These are phyloP conservation scores for Agelaius tricolor DNA, from an alignment of 2,113 vertebrate genomes.

Conservation along the genomic window DNA sequence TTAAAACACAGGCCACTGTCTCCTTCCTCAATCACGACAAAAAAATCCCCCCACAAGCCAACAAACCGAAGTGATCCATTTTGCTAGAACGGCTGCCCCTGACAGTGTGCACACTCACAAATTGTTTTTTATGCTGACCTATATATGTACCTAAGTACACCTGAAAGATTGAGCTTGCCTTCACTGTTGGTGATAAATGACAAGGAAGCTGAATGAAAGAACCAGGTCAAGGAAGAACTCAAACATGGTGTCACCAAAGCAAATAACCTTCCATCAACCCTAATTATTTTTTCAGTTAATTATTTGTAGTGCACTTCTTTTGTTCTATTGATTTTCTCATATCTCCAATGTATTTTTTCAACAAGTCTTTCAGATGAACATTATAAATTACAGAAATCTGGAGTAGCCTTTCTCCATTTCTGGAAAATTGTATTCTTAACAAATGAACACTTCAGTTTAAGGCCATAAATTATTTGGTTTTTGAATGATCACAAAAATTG, in stretches of 20 bases:
- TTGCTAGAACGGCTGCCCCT: background rate
- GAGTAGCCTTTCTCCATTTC: background rate
- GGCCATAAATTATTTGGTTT: background rate
- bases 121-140: background rate
- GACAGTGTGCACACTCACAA: background rate
- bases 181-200: background rate
- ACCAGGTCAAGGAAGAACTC: background rate
- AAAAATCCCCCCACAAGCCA: background rate
- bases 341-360: background rate
- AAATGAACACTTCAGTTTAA: background rate
- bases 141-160: background rate
- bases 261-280: background rate
- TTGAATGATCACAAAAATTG: background rate
- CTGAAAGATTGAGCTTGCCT: background rate
- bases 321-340: background rate
- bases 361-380: background rate
- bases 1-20: background rate
- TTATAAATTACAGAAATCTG: background rate
- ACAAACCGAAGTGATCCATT: background rate
- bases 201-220: background rate
- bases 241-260: background rate
- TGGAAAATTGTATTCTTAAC: background rate
- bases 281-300: background rate
- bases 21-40: accelerated
- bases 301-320: background rate